Base-by-base conservation (phyloP, 2,888 invertebrate genomes). In the Tetheella fluctuosa region DNA sequence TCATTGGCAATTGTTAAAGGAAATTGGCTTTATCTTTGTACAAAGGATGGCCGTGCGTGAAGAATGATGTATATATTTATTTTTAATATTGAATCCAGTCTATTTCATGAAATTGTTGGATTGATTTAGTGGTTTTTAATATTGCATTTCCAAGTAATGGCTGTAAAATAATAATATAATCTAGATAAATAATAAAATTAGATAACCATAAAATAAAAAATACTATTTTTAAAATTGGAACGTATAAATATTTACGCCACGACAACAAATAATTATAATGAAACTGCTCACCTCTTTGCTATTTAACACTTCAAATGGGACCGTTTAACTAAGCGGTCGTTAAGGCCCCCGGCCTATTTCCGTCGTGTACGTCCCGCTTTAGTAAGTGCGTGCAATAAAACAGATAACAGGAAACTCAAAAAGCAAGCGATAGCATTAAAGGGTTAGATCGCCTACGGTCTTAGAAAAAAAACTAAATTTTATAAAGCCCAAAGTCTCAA, bases 401-500 rank as follows among this genome's bases (percentile, higher is more conserved):
- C 64, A 71, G 68, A 76, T 76, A 72, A 74, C 72, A 74, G 71
- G 76, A 73, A 65, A 67, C 57, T 66, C 58, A 76, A 73, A 73
- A 70, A 65, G 66, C 71, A 73, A 71, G 78, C 69, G 77, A 81
- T 74, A 71, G 69, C 73, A 75, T 75, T 79, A 71, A 73, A 79
- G 80, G 81, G 80, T 83, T 82, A 81, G 79, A 80, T 76, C 68
- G 76, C 76, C 76, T 73, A 70, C 68, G 76, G 77, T 65, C 71
- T 76, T 79, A 77, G 78, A 78, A 78, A 79, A 76, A 79, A 77
- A 62, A 56, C 53, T 28, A 5, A 17, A 17, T 28, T 6, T 10
- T 15, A 54, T 0, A 58, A 57, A 1, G 58, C 8, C 58, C 1
- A 58, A 61, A 25, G 10, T 23, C 10, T n/a, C 12, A 12, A 30